These are phyloP conservation scores for Scolopax mira DNA, from an alignment of 2,113 vertebrate genomes.

Conservation along the genomic window DNA sequence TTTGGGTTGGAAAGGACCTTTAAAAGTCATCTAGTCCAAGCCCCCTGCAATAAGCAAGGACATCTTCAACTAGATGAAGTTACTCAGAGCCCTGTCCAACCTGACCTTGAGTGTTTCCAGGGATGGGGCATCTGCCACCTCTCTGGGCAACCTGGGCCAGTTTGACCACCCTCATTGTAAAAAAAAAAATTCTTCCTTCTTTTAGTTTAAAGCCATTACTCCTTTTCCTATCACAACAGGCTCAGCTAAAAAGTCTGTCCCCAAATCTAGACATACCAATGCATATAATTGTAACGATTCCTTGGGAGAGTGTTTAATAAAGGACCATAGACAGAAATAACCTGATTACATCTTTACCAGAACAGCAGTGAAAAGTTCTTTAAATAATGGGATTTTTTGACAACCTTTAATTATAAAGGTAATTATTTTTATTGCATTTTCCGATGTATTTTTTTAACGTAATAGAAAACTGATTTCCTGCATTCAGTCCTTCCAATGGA, in stretches of 20 bases:
- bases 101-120: neutral
- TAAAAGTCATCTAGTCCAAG: neutral
- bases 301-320: neutral
- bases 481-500: neutral
- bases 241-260: neutral
- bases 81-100: accelerated
- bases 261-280: neutral
- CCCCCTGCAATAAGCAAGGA: neutral
- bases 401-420: slow-evolving; percentile 36
- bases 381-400: neutral
- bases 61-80: neutral
- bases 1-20: neutral
- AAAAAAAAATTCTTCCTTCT: neutral
- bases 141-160: neutral
- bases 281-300: neutral
- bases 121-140: neutral
- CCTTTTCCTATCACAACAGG: neutral
- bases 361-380: neutral
- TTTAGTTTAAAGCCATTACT: neutral
- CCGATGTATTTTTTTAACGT: neutral
- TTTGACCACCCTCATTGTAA: neutral
- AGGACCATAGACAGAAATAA: neutral
- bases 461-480: slow-evolving; percentile 28
- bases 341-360: neutral
- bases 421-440: slow-evolving; percentile 56